Percentiles rank a stretch among this genome's conserved stretches.
Conservation (phyloP, 2,888 invertebrate species). For the Archips xylosteana region DNA sequence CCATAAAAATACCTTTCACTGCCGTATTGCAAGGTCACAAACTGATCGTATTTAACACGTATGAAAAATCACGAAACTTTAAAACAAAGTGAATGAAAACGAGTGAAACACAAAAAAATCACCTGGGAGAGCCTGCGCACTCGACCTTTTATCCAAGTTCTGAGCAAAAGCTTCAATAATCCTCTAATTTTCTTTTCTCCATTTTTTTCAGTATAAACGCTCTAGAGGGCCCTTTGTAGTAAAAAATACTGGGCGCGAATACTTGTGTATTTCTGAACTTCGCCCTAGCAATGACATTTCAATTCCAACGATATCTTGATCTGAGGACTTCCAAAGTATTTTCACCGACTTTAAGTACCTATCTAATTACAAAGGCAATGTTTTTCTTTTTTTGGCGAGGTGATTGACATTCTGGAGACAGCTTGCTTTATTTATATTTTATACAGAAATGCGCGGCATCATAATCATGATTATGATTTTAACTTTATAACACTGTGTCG, state of each 20-base stretch:
- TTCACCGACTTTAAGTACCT: conserved; percentile 7
- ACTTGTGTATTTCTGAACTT: conserved; percentile 16
- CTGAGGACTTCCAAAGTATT: conserved; percentile 19
- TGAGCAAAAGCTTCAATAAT: conserved; percentile 9
- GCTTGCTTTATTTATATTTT: background rate
- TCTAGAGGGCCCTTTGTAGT: conserved; percentile 17
- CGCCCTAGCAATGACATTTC: conserved; percentile 36
- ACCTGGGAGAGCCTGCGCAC: background rate
- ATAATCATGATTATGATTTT: no score
- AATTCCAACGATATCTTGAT: conserved; percentile 33
- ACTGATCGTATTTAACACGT: no score
- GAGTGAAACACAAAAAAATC: background rate
- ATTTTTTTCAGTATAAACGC: conserved; percentile 2
- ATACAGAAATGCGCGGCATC: no score
- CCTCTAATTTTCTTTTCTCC: conserved; percentile 18
- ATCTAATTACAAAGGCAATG: conserved; percentile 17
- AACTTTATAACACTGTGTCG: no score
- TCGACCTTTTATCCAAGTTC: conserved; percentile 5
- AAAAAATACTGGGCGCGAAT: conserved; percentile 7
- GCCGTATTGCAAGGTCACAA: no score
- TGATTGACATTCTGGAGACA: background rate
- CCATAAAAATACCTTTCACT: no score
- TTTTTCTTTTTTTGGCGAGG: background rate
- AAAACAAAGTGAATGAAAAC: no score
- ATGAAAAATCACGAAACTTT: background rate